Evolutionary conservation across 2,797 vertebrate species (phyloP).

Genomic region (Apodemus agrarius): DNA sequence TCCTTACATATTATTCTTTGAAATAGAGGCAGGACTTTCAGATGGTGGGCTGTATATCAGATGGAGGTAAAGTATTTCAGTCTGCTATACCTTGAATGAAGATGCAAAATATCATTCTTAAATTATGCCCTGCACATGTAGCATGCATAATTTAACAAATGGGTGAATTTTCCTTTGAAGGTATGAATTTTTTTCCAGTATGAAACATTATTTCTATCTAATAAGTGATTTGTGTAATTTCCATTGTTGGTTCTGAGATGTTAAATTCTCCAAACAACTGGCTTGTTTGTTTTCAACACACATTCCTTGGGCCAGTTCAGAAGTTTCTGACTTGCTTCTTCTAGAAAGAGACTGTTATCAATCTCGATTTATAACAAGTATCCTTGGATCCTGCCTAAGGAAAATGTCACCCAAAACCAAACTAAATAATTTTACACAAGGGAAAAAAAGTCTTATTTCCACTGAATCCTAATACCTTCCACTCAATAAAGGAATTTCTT

Average conservation of each 20-base stretch:
- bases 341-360: neutral
- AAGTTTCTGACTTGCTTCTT: neutral
- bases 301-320: neutral
- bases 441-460: neutral
- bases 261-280: neutral
- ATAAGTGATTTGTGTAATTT: conserved; percentile 23
- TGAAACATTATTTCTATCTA: neutral
- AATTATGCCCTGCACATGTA: neutral
- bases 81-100: neutral
- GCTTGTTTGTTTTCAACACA: neutral
- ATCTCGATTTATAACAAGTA: neutral
- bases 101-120: neutral
- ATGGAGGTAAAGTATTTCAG: neutral
- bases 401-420: neutral
- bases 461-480: neutral
- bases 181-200: neutral
- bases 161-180: conserved; percentile 4
- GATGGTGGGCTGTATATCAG: neutral
- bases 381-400: neutral
- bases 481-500: conserved; percentile 13
- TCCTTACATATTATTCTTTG: conserved; percentile 36
- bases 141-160: neutral
- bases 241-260: neutral
- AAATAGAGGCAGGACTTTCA: conserved; percentile 40
- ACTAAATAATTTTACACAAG: neutral